A percentile compares a stretch with the other conserved stretches of the same genome.
These are phyloP conservation scores for Porites rus DNA, from an alignment of 92 coral and sea anemone genomes.

Conservation along the genomic window DNA sequence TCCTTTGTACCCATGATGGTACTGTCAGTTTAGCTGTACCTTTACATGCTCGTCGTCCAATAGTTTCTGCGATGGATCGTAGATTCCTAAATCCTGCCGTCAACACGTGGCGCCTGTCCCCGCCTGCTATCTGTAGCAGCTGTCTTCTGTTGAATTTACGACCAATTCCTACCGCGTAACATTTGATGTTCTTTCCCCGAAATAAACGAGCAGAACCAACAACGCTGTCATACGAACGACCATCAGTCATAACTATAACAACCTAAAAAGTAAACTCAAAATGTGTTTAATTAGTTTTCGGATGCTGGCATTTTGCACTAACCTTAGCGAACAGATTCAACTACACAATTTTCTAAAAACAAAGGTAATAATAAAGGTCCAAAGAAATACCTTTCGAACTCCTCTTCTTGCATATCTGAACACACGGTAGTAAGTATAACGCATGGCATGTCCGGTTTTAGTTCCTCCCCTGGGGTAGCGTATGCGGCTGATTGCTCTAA, in stretches of 20 bases:
- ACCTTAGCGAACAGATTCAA: not conserved
- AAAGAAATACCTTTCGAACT: constrained; percentile 54
- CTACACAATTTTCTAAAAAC: constrained; percentile 6
- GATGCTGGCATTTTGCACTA: not conserved
- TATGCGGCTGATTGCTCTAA: constrained; percentile 43
- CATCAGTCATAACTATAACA: constrained; percentile 76
- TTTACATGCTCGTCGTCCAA: constrained; percentile 68
- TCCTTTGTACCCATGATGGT: too few species aligned
- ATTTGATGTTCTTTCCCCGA: constrained; percentile 56
- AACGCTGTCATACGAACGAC: constrained; percentile 61
- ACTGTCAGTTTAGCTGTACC: not conserved
- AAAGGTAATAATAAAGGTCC: constrained; percentile 1
- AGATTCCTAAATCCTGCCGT: constrained; percentile 63
- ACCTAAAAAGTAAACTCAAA: constrained; percentile 32
- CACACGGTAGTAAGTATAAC: constrained; percentile 33
- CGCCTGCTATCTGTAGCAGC: constrained; percentile 66
- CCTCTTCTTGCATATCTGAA: constrained; percentile 62
- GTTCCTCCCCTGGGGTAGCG: constrained; percentile 70
- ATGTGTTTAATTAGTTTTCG: not conserved
- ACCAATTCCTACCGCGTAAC: constrained; percentile 81
- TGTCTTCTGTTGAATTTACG: constrained; percentile 36
- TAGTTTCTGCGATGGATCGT: constrained; percentile 52
- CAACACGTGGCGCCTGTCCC: constrained; percentile 61
- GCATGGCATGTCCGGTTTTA: constrained; percentile 66
- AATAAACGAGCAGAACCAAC: constrained; percentile 50